Evolutionary conservation across 2,797 vertebrate species (phyloP).

Genomic region (Prionace glauca): DNA sequence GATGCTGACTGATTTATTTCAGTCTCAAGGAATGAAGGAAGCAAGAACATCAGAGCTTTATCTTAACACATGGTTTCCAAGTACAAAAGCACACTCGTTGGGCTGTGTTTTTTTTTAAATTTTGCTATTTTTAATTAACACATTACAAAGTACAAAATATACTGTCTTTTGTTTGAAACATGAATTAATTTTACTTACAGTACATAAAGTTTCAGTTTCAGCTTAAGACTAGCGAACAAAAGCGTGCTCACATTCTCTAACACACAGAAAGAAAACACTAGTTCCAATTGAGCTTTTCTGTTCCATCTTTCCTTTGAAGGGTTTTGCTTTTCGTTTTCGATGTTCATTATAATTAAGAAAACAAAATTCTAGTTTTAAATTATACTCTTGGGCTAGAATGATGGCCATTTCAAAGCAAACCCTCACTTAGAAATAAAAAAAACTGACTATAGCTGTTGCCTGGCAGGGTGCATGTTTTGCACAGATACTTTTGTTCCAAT

Average conservation of each 20-base stretch:
- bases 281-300: constrained; percentile 18
- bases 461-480: not conserved
- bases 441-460: not conserved
- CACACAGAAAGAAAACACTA: not conserved
- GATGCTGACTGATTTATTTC: not conserved
- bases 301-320: constrained; percentile 8
- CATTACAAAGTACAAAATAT: constrained; percentile 71
- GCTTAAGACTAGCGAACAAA: constrained; percentile 50
- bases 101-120: constrained; percentile 39
- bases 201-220: constrained; percentile 56
- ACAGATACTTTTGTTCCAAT: not conserved
- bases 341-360: constrained; percentile 25
- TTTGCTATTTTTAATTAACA: constrained; percentile 57
- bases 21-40: not conserved
- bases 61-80: not conserved
- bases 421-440: not conserved
- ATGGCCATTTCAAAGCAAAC: not conserved
- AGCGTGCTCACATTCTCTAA: constrained; percentile 43
- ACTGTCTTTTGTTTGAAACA: constrained; percentile 57
- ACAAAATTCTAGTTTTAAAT: constrained; percentile 17
- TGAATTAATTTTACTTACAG: constrained; percentile 53
- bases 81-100: constrained; percentile 20
- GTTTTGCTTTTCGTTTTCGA: constrained; percentile 21
- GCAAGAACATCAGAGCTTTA: not conserved
- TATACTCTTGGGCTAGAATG: constrained; percentile 32